Evolutionary conservation across 2,113 vertebrate species (phyloP).

Genomic region (Gavialis gangeticus): DNA sequence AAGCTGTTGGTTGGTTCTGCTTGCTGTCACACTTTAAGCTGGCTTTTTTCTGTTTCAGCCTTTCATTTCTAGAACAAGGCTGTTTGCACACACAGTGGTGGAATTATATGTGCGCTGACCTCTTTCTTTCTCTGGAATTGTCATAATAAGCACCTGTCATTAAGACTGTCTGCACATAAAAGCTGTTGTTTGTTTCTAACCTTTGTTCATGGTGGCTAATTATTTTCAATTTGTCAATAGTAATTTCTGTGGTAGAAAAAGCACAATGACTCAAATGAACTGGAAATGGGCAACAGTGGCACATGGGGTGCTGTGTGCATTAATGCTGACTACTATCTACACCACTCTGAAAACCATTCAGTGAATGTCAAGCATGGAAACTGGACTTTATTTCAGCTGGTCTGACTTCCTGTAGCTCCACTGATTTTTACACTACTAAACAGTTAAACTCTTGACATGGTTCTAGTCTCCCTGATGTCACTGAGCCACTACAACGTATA

Average conservation of each 20-base stretch:
- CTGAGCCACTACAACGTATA: neutral
- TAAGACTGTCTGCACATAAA: neutral
- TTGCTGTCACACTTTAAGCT: neutral
- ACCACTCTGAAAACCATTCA: fast-evolving
- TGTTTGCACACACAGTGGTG: neutral
- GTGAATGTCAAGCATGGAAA: neutral
- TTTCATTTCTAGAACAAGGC: neutral
- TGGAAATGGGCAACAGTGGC: fast-evolving
- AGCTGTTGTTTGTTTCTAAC: neutral
- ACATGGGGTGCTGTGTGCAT: neutral
- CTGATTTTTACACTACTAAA: neutral
- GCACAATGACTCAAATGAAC: neutral
- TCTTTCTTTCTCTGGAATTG: neutral
- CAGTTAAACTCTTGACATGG: too few species aligned
- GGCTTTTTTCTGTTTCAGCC: neutral
- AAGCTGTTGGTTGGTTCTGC: neutral
- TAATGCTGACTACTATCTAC: fast-evolving
- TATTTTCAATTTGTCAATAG: neutral
- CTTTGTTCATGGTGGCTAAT: neutral
- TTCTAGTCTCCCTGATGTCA: neutral
- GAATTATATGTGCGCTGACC: neutral
- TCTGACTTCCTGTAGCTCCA: fast-evolving
- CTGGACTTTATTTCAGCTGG: too few species aligned
- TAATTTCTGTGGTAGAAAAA: neutral
- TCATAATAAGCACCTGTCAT: neutral